These are phyloP conservation scores for Hydriomena furcata DNA, from an alignment of 2,888 invertebrate genomes.

Conservation along the genomic window DNA sequence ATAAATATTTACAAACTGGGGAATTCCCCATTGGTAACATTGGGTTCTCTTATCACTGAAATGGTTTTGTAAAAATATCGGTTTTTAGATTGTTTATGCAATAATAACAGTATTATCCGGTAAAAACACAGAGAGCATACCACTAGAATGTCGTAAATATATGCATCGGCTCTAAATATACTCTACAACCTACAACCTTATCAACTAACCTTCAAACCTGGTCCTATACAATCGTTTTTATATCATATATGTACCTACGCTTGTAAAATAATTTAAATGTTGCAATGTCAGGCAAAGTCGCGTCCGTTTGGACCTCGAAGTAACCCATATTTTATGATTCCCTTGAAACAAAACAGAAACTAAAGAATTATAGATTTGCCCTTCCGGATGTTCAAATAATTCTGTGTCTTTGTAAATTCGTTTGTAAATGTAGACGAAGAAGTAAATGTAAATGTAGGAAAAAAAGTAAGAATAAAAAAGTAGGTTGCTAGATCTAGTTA, in stretches of 20 bases:
- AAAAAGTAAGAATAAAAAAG: too few species aligned
- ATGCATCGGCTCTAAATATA: constrained; percentile 1
- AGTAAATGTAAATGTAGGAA: too few species aligned
- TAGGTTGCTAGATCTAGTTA: neutral
- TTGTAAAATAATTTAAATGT: constrained; percentile 17
- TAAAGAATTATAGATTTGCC: constrained; percentile 17
- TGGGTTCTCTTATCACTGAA: too few species aligned
- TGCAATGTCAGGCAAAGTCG: constrained; percentile 35
- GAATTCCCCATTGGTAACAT: too few species aligned
- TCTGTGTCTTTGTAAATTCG: constrained; percentile 1
- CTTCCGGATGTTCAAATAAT: constrained; percentile 17
- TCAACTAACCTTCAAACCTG: constrained; percentile 21
- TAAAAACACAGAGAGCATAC: too few species aligned
- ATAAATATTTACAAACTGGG: too few species aligned
- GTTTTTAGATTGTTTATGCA: too few species aligned
- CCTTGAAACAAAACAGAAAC: constrained; percentile 21
- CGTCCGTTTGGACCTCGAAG: constrained; percentile 17
- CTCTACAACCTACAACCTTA: constrained; percentile 14
- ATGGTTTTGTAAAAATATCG: too few species aligned
- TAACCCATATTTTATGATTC: constrained; percentile 32
- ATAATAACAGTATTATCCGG: too few species aligned
- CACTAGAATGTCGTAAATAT: constrained; percentile 4
- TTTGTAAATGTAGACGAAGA: too few species aligned
- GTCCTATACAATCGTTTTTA: neutral
- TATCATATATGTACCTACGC: too few species aligned